These are phyloP conservation scores for Sipha maydis DNA, from an alignment of 2,888 invertebrate species.

Conservation along the genomic window DNA sequence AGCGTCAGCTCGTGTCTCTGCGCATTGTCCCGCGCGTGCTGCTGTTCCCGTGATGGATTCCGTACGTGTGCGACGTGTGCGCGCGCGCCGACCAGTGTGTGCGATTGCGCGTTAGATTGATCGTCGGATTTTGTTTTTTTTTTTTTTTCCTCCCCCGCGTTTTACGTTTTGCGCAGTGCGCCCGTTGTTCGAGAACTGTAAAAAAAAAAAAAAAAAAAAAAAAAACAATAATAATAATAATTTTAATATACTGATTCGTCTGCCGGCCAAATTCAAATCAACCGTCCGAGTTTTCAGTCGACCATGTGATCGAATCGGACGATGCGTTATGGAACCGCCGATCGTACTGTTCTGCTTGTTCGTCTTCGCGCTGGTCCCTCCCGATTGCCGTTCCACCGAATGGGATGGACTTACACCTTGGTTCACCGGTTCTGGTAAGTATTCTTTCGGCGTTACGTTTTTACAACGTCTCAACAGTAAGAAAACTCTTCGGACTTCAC, in stretches of 20 bases:
- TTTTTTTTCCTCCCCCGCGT: too few relatives aligned
- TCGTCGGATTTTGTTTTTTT: not conserved
- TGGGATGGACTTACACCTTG: conserved; percentile 72
- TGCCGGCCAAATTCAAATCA: too few relatives aligned
- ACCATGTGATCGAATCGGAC: conserved; percentile 8
- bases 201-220: too few relatives aligned
- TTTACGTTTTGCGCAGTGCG: too few relatives aligned
- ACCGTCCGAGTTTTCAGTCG: not conserved
- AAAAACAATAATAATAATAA: too few relatives aligned
- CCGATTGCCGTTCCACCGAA: conserved; percentile 64
- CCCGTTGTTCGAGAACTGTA: too few relatives aligned
- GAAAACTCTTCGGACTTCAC: too few relatives aligned
- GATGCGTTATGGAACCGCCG: conserved; percentile 13
- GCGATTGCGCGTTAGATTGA: not conserved
- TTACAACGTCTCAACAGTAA: not conserved
- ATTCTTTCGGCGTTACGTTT: not conserved
- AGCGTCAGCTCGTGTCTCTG: conserved; percentile 30
- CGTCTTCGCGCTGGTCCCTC: conserved; percentile 19
- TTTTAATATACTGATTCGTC: too few relatives aligned
- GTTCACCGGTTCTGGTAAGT: conserved; percentile 72
- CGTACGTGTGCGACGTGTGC: not conserved
- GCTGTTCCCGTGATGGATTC: not conserved
- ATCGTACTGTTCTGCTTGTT: not conserved
- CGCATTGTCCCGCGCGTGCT: not conserved
- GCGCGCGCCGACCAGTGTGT: not conserved